phyloP scores from a whole-genome alignment of 2,113 vertebrate species.

The Prunella himalayana region DNA sequence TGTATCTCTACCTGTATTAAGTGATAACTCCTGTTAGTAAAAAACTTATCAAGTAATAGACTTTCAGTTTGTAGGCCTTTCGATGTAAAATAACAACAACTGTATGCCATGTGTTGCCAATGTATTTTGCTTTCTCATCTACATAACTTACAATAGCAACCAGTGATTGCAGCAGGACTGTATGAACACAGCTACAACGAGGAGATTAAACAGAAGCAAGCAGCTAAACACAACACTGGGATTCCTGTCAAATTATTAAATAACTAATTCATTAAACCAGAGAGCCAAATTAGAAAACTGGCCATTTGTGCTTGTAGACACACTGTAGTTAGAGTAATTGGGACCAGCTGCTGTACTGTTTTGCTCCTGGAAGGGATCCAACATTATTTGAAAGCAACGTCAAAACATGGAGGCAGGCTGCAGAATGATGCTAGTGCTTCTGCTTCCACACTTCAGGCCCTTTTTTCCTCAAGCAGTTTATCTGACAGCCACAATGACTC shows the following conservation, averaged over 20 bases:
- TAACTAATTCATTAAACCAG: slow-evolving; percentile 57
- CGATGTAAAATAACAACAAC: not conserved
- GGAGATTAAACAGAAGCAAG: slow-evolving; percentile 56
- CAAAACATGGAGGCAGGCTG: slow-evolving; percentile 30
- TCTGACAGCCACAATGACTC: not conserved
- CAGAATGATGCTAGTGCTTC: not conserved
- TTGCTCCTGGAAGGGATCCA: slow-evolving; percentile 66
- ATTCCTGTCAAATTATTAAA: slow-evolving; percentile 61
- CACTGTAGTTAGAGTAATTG: slow-evolving; percentile 71
- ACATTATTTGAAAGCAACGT: slow-evolving; percentile 13
- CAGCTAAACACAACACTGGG: slow-evolving; percentile 30
- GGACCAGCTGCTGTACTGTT: slow-evolving; percentile 73
- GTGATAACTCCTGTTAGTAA: not conserved
- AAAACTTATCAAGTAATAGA: not conserved
- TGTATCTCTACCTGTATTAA: not conserved
- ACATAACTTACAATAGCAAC: slow-evolving; percentile 8
- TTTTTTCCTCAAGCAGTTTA: slow-evolving; percentile 9
- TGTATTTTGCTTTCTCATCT: not conserved
- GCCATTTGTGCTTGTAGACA: slow-evolving; percentile 50
- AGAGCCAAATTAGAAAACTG: slow-evolving; percentile 49
- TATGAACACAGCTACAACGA: slow-evolving; percentile 17
- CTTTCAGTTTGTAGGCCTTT: not conserved
- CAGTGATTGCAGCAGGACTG: not conserved
- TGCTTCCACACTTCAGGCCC: not conserved
- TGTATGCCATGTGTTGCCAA: not conserved